A percentile compares a stretch with the other conserved stretches of the same genome.
These are phyloP conservation scores for Benthosema pterotum DNA, from an alignment of 2,797 vertebrate species.

Conservation along the genomic window DNA sequence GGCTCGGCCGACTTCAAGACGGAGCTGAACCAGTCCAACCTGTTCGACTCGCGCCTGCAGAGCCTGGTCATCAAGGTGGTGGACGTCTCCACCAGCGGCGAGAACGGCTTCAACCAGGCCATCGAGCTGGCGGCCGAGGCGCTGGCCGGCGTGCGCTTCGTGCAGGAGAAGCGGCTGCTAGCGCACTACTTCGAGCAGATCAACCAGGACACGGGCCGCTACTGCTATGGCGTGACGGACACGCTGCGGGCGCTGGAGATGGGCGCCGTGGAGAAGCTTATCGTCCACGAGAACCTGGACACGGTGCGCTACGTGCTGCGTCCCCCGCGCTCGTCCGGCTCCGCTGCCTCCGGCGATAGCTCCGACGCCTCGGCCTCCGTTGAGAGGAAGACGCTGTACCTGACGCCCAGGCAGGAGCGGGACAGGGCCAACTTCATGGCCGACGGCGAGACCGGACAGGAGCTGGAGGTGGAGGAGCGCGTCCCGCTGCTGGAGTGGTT, in stretches of 20 bases:
- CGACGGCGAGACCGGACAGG: slow-evolving; percentile 99
- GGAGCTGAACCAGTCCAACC: slow-evolving; percentile 97
- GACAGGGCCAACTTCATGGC: slow-evolving; percentile 99
- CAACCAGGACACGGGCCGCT: slow-evolving; percentile 98
- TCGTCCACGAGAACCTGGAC: slow-evolving; percentile 98
- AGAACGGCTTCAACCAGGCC: slow-evolving; percentile 99
- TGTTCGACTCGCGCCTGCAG: slow-evolving; percentile 99
- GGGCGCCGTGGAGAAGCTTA: slow-evolving; percentile 99
- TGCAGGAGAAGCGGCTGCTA: slow-evolving; percentile 99
- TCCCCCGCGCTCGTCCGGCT: slow-evolving; percentile 70
- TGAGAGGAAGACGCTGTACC: slow-evolving; percentile 94
- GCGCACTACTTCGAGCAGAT: slow-evolving; percentile 99
- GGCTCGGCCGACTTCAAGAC: slow-evolving; percentile 99
- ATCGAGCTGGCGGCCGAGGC: slow-evolving; percentile 98
- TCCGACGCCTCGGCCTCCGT: too few relatives aligned
- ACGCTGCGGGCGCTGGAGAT: slow-evolving; percentile 98
- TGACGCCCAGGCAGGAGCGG: slow-evolving; percentile 98
- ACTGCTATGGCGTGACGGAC: slow-evolving; percentile 98
- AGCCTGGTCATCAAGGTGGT: slow-evolving; percentile 98
- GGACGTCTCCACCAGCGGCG: slow-evolving; percentile 98
- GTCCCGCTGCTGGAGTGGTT: slow-evolving; percentile 99
- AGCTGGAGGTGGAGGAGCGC: slow-evolving; percentile 97
- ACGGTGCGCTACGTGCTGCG: slow-evolving; percentile 98
- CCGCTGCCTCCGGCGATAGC: slow-evolving; percentile 91
- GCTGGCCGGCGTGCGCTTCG: slow-evolving; percentile 98